Percentiles rank a stretch among this genome's conserved stretches.
These are phyloP conservation scores for Pollimyrus isidori DNA, from an alignment of 2,113 vertebrate species.

Conservation along the genomic window DNA sequence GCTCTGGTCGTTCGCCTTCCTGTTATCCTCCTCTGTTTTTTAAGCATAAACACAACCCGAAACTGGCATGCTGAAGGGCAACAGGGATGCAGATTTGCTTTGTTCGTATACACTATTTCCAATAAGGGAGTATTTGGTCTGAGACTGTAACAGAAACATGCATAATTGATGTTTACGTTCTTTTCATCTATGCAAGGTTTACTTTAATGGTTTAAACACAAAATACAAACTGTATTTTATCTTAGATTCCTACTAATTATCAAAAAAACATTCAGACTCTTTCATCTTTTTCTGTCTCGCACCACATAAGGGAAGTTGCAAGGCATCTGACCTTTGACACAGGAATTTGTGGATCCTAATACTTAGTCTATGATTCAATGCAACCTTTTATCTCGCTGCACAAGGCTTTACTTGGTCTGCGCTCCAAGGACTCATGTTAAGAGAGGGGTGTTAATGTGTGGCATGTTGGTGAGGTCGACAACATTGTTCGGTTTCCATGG, in stretches of 20 bases:
- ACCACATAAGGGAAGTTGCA: neutral
- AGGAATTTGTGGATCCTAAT: neutral
- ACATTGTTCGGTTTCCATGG: conserved; percentile 60
- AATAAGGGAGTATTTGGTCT: neutral
- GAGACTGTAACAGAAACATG: neutral
- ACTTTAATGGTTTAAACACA: neutral
- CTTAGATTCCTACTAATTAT: neutral
- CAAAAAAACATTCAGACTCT: neutral
- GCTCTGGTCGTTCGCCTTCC: neutral
- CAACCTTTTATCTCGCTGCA: neutral
- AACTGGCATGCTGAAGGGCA: neutral
- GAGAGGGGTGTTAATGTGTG: conserved; percentile 45
- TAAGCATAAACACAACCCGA: neutral
- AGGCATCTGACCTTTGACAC: neutral
- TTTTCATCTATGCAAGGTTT: neutral
- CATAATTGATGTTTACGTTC: conserved; percentile 5
- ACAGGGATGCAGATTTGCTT: neutral
- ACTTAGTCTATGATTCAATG: neutral
- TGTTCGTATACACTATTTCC: neutral
- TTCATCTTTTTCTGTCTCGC: conserved; percentile 8
- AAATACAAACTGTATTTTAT: neutral
- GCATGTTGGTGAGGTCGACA: conserved; percentile 47
- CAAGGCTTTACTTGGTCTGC: neutral
- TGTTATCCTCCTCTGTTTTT: neutral
- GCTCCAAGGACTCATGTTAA: conserved; percentile 36